Evolutionary conservation across 2,888 invertebrate species (phyloP), one percentile per base, ranked within the genome.

Genomic region (Cremastinae sp.): DNA sequence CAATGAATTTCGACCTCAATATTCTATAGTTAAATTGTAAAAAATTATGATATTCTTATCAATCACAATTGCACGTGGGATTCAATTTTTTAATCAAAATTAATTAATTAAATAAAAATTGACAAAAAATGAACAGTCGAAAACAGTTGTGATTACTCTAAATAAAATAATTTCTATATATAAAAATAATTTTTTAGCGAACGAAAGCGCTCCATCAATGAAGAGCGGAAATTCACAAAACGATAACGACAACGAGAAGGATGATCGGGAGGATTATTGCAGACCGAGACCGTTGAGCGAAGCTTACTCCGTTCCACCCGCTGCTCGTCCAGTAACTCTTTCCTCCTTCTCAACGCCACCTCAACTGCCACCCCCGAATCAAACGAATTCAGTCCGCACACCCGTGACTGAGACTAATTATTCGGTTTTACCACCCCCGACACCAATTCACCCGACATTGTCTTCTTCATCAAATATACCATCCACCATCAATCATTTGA

Each of bases 271-370:
- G 71, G 90, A 91, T 77, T 91, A 91, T 79, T 87, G 90, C 78
- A 84, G 88, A 65, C 91, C 91, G 3, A 86, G 91, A 73, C 90
- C 91, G 9, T 79, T 91, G 66, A 90, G 88, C 75, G 91, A 91
- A 74, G 90, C 90, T 7, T 91, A 91, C 78, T 88, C 90, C 64
- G 89, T 93, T 61, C 90, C 90, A 8, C 90, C 91, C n/a, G 90
- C 91, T 72, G 90, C 91, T 14, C 89, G 91, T 61, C 90, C 90
- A 28, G 87, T 91, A 53, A 89, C 91, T 55, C 77, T 84, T 62
- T 78, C 84, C 20, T 80, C 82, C 14, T 77, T 78, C 65, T 75
- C 75, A 14, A 79, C 81, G 20, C 84, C 80, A 45, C 82, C 80
- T 37, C 85, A 83, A 77, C 78, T 80, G 69, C 79, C 82, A 79